Evolutionary conservation across 2,888 invertebrate genomes (phyloP).

Genomic region (Gymnoscelis rufifasciata): DNA sequence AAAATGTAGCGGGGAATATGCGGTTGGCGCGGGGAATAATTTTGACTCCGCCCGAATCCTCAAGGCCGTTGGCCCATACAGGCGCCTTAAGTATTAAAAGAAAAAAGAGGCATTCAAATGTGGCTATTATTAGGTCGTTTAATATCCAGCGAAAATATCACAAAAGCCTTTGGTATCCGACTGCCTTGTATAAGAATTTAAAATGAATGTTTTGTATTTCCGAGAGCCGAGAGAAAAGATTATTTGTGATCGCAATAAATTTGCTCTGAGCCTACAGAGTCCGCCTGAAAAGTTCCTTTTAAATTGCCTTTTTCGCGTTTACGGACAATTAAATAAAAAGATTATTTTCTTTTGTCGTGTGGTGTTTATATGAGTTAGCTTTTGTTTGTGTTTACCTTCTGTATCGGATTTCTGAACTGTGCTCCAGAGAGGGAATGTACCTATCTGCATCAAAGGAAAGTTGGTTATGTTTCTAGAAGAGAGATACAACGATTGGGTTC

Average conservation of each 20-base stretch:
- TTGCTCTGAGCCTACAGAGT: constrained; percentile 43
- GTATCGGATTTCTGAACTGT: no score
- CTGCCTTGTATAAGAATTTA: constrained; percentile 36
- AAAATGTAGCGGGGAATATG: no score
- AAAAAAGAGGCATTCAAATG: neutral
- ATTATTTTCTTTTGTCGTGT: constrained; percentile 27
- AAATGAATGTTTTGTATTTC: constrained; percentile 38
- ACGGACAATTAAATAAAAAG: constrained; percentile 47
- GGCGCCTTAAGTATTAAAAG: no score
- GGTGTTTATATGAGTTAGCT: constrained; percentile 3
- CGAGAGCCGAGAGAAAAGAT: constrained; percentile 40
- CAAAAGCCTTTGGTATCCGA: constrained; percentile 14
- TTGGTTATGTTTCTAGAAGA: no score
- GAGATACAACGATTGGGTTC: no score
- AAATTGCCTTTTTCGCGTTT: constrained; percentile 52
- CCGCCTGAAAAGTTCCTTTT: constrained; percentile 36
- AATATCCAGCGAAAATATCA: constrained; percentile 8
- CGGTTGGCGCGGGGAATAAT: no score
- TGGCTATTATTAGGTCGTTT: neutral
- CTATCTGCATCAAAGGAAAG: no score
- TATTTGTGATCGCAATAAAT: constrained; percentile 59
- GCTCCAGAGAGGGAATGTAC: no score
- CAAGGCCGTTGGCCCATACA: no score
- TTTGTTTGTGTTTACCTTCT: no score
- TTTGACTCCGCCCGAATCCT: no score